Conservation (phyloP, 1,140 invertebrate species). For the Panagrolaimus sp. region DNA sequence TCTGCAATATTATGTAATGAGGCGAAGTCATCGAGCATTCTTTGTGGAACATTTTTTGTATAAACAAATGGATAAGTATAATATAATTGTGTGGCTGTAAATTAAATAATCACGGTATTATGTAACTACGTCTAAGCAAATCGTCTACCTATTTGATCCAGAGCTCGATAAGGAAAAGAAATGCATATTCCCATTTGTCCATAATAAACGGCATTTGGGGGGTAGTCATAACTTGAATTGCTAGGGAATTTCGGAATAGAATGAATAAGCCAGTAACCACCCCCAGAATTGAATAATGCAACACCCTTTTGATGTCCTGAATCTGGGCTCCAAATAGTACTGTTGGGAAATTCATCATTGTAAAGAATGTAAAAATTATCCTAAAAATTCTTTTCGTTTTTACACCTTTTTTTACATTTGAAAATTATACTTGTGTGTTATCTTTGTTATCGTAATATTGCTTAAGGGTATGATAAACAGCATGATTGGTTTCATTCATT, state of each 20-base stretch:
- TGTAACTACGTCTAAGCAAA: no score
- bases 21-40: conserved; percentile 13
- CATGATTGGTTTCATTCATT: conserved; percentile 37
- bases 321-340: conserved; percentile 26
- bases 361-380: conserved; percentile 26
- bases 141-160: conserved; percentile 6
- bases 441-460: conserved; percentile 23
- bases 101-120: background rate
- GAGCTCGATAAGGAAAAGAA: conserved; percentile 18
- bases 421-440: background rate
- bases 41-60: conserved; percentile 21
- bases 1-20: background rate
- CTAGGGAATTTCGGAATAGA: conserved; percentile 29
- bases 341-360: conserved; percentile 32
- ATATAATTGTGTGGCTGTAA: conserved; percentile 30
- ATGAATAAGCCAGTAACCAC: conserved; percentile 22
- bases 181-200: conserved; percentile 38
- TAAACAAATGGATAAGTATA: conserved; percentile 32
- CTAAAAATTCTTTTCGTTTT: conserved; percentile 16
- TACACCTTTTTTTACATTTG: background rate
- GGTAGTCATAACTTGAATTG: conserved; percentile 22
- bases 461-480: conserved; percentile 28
- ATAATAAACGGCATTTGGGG: conserved; percentile 27
- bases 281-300: conserved; percentile 20
- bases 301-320: conserved; percentile 30